Percentiles rank a stretch among this genome's conserved stretches.
These are phyloP conservation scores for Pecten maximus DNA, from an alignment of 2,888 invertebrate species.

Conservation along the genomic window DNA sequence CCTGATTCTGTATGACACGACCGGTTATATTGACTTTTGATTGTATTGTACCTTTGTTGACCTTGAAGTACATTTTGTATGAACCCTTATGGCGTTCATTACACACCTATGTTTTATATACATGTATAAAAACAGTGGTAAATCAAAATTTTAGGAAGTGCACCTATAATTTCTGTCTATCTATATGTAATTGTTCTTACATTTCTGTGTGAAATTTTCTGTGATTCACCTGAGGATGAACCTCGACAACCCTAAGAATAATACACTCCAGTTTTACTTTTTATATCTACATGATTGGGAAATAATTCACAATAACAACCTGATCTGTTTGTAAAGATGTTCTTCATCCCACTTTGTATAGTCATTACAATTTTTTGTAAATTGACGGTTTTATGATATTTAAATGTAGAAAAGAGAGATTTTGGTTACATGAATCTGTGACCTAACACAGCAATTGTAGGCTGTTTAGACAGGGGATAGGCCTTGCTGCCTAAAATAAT, in stretches of 20 bases:
- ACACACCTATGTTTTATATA: neutral
- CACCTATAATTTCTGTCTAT: too few relatives aligned
- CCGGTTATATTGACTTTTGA: neutral
- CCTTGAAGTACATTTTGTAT: neutral
- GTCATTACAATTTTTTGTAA: too few relatives aligned
- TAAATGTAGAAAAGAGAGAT: neutral
- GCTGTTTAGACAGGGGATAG: neutral
- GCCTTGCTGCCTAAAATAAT: neutral
- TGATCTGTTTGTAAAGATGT: too few relatives aligned
- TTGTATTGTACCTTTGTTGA: neutral
- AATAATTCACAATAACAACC: too few relatives aligned
- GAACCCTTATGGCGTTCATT: neutral
- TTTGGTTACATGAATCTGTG: neutral
- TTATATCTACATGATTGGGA: too few relatives aligned
- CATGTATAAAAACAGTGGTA: neutral
- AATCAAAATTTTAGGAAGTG: neutral
- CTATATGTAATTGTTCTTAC: neutral
- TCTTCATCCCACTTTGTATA: too few relatives aligned
- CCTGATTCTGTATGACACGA: neutral
- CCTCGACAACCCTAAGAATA: too few relatives aligned
- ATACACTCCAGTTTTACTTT: neutral
- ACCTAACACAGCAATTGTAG: neutral
- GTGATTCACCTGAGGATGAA: too few relatives aligned
- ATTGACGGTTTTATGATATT: neutral
- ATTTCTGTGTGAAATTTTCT: neutral